Conservation (phyloP, 2,888 invertebrate genomes). For the Dolichopus griseipennis region DNA sequence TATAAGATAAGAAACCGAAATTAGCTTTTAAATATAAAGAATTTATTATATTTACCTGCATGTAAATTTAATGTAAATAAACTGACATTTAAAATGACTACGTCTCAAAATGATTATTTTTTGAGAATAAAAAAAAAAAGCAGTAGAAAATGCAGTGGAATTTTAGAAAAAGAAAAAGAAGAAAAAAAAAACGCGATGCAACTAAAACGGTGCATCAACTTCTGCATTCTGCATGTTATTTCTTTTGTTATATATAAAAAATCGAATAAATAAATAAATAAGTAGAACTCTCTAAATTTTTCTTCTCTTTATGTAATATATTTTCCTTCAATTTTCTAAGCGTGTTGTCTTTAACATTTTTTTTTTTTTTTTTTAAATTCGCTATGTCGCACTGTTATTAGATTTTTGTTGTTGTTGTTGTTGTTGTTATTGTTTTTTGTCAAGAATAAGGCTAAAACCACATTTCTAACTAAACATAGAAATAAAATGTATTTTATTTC, state of each 20-base stretch:
- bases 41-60: too few species aligned
- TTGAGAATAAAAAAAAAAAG: too few species aligned
- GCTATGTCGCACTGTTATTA: neutral
- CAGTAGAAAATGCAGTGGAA: too few species aligned
- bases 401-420: neutral
- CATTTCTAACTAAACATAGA: neutral
- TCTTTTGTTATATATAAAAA: too few species aligned
- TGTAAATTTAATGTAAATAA: too few species aligned
- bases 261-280: neutral
- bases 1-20: too few species aligned
- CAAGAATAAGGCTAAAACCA: constrained; percentile 6
- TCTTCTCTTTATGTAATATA: neutral
- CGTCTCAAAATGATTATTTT: too few species aligned
- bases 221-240: neutral
- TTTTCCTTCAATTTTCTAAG: neutral
- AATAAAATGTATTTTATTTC: constrained; percentile 1
- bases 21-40: too few species aligned
- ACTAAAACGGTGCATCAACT: neutral
- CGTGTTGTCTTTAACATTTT: neutral
- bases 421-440: neutral
- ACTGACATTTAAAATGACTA: too few species aligned
- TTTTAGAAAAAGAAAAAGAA: too few species aligned
- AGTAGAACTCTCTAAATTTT: neutral
- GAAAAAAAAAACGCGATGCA: neutral
- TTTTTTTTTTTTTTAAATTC: neutral